Conservation (phyloP, 1,140 invertebrate genomes). For the Glomeris maerens region DNA sequence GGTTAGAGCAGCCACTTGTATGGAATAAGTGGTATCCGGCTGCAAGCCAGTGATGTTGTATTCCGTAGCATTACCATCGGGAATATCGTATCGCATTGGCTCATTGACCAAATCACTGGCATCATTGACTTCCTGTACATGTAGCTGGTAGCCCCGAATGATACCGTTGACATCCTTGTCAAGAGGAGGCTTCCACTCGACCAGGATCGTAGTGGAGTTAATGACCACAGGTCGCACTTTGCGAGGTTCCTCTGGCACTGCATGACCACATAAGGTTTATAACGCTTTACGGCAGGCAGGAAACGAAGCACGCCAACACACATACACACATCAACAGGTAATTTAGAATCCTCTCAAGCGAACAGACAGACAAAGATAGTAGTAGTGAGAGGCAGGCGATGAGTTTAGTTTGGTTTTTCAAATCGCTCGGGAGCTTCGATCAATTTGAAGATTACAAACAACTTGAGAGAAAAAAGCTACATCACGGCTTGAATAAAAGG, state of each 20-base stretch:
- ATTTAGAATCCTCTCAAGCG: background rate
- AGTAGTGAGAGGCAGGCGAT: background rate
- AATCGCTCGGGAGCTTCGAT: too few species aligned
- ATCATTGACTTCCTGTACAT: constrained; percentile 78
- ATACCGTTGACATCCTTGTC: constrained; percentile 88
- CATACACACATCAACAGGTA: background rate
- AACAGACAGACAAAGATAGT: background rate
- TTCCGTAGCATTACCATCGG: constrained; percentile 57
- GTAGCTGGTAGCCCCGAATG: constrained; percentile 89
- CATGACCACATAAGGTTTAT: constrained; percentile 12
- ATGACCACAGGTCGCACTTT: constrained; percentile 69
- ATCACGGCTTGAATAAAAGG: too few species aligned
- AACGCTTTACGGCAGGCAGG: constrained; percentile 5
- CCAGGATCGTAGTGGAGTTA: constrained; percentile 84
- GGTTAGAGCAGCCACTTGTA: constrained; percentile 55
- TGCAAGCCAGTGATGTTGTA: constrained; percentile 74
- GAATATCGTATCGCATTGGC: constrained; percentile 49
- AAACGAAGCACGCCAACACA: too few species aligned
- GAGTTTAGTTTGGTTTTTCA: too few species aligned
- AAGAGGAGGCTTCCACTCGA: constrained; percentile 77
- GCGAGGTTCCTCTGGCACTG: constrained; percentile 91
- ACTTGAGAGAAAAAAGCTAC: too few species aligned
- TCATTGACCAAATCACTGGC: constrained; percentile 33
- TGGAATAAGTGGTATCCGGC: constrained; percentile 79
- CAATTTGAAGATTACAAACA: too few species aligned